Evolutionary conservation across 2,888 invertebrate species (phyloP).

Genomic region (Gymnocheta viridis): DNA sequence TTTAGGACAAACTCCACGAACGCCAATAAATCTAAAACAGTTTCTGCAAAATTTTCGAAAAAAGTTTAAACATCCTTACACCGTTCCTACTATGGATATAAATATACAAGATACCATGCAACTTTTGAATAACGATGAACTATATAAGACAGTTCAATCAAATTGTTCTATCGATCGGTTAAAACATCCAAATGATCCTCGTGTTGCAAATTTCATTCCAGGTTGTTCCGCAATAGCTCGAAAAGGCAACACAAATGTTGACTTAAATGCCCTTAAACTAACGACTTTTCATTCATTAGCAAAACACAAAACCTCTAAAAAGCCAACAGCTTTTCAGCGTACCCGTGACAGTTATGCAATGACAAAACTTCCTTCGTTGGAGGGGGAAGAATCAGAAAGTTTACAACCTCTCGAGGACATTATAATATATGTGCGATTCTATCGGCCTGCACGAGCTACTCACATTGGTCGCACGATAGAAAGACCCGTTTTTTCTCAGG

Average conservation of each 20-base stretch:
- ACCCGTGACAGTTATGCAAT: constrained; percentile 72
- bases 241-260: constrained; percentile 48
- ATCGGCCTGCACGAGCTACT: constrained; percentile 82
- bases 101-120: constrained; percentile 70
- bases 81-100: constrained; percentile 66
- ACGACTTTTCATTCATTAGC: constrained; percentile 68
- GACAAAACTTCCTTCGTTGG: constrained; percentile 8
- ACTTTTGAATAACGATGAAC: constrained; percentile 54
- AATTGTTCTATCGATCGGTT: constrained; percentile 72
- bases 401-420: constrained; percentile 77
- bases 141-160: constrained; percentile 67
- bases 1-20: constrained; percentile 69
- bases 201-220: constrained; percentile 71
- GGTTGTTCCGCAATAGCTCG: constrained; percentile 69
- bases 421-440: constrained; percentile 83
- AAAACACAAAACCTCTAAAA: constrained; percentile 68
- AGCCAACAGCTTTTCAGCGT: constrained; percentile 74
- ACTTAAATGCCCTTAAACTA: constrained; percentile 63
- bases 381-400: constrained; percentile 19
- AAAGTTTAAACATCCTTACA: constrained; percentile 59
- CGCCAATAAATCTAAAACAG: constrained; percentile 72
- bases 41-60: constrained; percentile 73
- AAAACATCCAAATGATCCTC: constrained; percentile 71
- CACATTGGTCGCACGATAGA: constrained; percentile 74
- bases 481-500: constrained; percentile 83